Base-by-base conservation (phyloP, 2,888 invertebrate species). In the Allacma fusca region DNA sequence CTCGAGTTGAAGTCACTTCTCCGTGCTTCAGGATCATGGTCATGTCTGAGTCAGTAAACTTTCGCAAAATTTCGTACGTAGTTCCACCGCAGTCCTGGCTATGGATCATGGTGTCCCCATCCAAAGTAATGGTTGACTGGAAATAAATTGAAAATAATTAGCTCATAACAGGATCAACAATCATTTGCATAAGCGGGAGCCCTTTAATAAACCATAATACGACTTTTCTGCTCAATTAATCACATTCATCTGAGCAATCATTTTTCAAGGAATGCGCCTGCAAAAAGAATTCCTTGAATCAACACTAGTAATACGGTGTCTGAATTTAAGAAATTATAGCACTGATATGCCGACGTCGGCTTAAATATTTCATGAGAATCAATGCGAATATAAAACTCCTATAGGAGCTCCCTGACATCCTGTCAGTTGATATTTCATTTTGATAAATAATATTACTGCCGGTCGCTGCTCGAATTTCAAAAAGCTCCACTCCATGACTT, bases 71-170 rank as follows among this genome's bases (percentile, higher is more conserved):
- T 23, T 70, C 23, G 26, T 50, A 44, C 44, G 21, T 43, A 24
- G 79, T 78, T 13, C 76, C 78, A 23, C 73, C 77, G 70, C 79
- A 76, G 34, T 77, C 65, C 57, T 83, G 82, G 24, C 65, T 71
- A 59, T 83, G 83, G 24, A 73, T 80, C 50, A 80, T 43, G 9
- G 59, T 80, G 50, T 80, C 79, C 16, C 79, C 81, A 26, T 81
- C 80, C 71, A 79, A 24, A 1, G 78, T 79, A 44, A 83, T 80
- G 19, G 78, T 76, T 13, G 82, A 79, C 83, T 83, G 69, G 13
- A 72, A 68, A 13, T 50, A 5, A 50, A 50, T 50, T 50, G 19
- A 50, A 50, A 50, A 19, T 16, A 64, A 73, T n/a, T 28, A 29
- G 21, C n/a, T 29, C 16, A 65, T 23, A 24, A 7, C 4, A 59